Percentiles rank a stretch among this genome's conserved stretches.
These are phyloP conservation scores for Aphidoletes aphidimyza DNA, from an alignment of 2,888 invertebrate species.

Conservation along the genomic window DNA sequence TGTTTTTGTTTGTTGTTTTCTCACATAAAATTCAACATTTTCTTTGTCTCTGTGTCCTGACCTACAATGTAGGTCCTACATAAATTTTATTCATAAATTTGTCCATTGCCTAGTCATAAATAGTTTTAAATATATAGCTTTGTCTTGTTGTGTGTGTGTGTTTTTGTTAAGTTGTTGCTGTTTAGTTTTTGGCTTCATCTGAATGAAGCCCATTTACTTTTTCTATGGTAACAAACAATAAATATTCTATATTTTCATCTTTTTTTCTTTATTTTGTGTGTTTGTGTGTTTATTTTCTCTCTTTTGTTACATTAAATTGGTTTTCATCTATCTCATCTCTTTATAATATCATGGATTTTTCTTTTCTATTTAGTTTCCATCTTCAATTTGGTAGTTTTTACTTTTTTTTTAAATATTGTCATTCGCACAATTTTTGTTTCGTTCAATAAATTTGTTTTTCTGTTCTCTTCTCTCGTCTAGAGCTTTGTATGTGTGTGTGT, in stretches of 20 bases:
- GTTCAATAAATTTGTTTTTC: background rate
- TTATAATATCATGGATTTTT: no score
- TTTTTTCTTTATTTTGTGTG: background rate
- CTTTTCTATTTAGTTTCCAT: background rate
- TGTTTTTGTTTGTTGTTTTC: no score
- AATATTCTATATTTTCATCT: background rate
- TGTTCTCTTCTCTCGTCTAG: background rate
- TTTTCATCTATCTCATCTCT: background rate
- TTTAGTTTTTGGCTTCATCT: background rate
- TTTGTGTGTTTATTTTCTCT: background rate
- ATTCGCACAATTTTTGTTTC: conserved; percentile 45
- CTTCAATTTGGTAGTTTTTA: background rate
- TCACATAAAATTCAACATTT: no score
- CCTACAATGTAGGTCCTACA: background rate
- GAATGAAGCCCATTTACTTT: background rate
- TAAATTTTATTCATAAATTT: conserved; percentile 1
- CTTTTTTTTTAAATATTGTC: conserved; percentile 5
- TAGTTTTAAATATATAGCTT: conserved; percentile 5
- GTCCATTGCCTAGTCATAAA: conserved; percentile 28
- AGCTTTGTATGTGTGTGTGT: background rate
- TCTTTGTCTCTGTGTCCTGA: no score
- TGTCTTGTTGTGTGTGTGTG: background rate
- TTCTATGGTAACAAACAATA: conserved; percentile 22
- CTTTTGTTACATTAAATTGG: background rate
- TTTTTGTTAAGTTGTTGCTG: background rate